Base-by-base conservation (phyloP, 2,113 vertebrate species). In the Budorcas taxicolor region DNA sequence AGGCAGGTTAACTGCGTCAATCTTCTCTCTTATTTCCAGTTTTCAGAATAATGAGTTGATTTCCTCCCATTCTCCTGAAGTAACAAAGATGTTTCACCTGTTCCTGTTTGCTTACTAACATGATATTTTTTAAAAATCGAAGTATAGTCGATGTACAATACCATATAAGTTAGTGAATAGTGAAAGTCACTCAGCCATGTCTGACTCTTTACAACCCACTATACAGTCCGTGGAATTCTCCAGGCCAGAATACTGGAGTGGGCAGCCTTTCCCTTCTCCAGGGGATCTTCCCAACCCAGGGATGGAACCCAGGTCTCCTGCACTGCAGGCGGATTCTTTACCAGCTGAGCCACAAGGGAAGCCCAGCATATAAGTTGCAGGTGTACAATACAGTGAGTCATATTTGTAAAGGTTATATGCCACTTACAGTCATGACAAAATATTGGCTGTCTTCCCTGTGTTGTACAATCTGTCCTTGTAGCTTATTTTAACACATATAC, bases 31-130 rank as follows among this genome's bases (percentile, higher is more conserved):
- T 82, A 43, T 76, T 81, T 93, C n/a, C 25, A 57, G 82, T 60
- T 96, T 95, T 93, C 47, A 85, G 62, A 87, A 87, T 82, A 87
- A 85, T 85, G 89, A 82, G 29, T 90, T 97, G 88, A 83, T 80
- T 90, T 47, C 16, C 36, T n/a, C 7, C n/a, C 15, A 4, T 83
- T 87, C 36, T 67, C 6, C 58, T 87, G 71, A 94, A 57, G 43
- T 52, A 40, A 78, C 9, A 16, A 55, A 58, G 36, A 71, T 71
- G 92, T 55, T 92, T 82, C 29, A 17, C 62, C 36, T 60, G 43
- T 84, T 85, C 74, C 6, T 71, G 29, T 14, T 64, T 86, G 9
- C 53, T 95, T 78, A 58, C 43, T 47, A 23, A 94, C 12, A 53
- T 1, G 40, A 36, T 53, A 9, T 12, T 23, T 36, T 83, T 52